Percentiles rank a stretch among this genome's conserved stretches.
Conservation (phyloP, 1,140 invertebrate genomes). For the Apis dorsata region DNA sequence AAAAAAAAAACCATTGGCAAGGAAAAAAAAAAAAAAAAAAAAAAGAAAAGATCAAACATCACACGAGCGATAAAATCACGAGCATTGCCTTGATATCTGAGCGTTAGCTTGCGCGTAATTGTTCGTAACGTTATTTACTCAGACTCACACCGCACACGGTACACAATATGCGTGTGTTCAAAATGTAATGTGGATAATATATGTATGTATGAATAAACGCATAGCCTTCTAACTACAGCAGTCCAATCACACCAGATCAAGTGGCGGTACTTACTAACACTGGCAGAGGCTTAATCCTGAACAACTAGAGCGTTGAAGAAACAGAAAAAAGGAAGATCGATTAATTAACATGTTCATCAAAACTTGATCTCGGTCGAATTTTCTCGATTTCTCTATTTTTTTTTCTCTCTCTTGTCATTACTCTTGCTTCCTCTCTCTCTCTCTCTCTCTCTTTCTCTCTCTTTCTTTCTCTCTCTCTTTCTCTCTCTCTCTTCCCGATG, state of each 20-base stretch:
- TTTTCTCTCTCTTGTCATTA: conserved; percentile 3
- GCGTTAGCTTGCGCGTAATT: neutral
- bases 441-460: neutral
- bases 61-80: conserved; percentile 1
- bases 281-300: conserved; percentile 97
- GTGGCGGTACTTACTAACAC: conserved; percentile 94
- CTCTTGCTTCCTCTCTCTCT: neutral
- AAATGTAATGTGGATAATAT: conserved; percentile 37
- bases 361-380: conserved; percentile 40
- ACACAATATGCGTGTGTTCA: conserved; percentile 33
- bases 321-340: conserved; percentile 82
- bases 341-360: conserved; percentile 75
- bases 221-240: conserved; percentile 81
- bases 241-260: conserved; percentile 83
- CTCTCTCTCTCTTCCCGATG: neutral
- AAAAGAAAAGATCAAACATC: neutral
- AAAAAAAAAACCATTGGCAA: neutral
- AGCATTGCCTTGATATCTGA: neutral
- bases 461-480: neutral
- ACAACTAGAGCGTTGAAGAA: conserved; percentile 90
- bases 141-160: conserved; percentile 36
- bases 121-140: conserved; percentile 24
- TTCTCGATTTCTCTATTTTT: conserved; percentile 16
- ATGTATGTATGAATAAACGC: conserved; percentile 67
- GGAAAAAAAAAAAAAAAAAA: neutral